Percentiles rank a stretch among this genome's conserved stretches.
Evolutionary conservation across 2,888 invertebrate genomes (phyloP).

Genomic region (Plebejus anna): DNA sequence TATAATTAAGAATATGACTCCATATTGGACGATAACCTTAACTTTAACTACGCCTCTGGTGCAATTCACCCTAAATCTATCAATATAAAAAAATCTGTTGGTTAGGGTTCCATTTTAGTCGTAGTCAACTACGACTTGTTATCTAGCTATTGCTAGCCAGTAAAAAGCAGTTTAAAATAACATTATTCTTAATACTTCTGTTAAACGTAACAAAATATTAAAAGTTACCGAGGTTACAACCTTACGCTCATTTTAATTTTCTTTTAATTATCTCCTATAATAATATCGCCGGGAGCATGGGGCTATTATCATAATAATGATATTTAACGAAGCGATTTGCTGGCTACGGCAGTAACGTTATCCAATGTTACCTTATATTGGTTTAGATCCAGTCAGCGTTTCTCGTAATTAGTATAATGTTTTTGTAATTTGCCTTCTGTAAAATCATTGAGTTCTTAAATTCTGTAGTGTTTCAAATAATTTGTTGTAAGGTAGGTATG

Average conservation of each 20-base stretch:
- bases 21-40: too few relatives aligned
- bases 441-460: not conserved
- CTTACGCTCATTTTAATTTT: not conserved
- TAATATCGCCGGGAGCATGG: constrained; percentile 5
- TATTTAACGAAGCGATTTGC: constrained; percentile 20
- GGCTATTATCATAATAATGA: constrained; percentile 12
- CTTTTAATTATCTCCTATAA: constrained; percentile 14
- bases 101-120: too few relatives aligned
- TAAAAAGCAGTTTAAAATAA: too few relatives aligned
- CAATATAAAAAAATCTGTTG: too few relatives aligned
- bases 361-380: not conserved
- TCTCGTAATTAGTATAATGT: constrained; percentile 1
- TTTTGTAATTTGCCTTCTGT: not conserved
- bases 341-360: not conserved
- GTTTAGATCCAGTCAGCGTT: constrained; percentile 8
- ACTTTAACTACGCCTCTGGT: too few relatives aligned
- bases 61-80: too few relatives aligned
- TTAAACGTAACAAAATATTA: not conserved
- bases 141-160: too few relatives aligned
- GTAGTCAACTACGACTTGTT: too few relatives aligned
- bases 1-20: too few relatives aligned
- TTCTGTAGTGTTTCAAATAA: too few relatives aligned
- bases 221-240: not conserved
- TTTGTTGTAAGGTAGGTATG: too few relatives aligned
- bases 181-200: too few relatives aligned